These are phyloP conservation scores for Epinephelus cyanopodus DNA, from an alignment of 2,113 vertebrate genomes.

Conservation along the genomic window DNA sequence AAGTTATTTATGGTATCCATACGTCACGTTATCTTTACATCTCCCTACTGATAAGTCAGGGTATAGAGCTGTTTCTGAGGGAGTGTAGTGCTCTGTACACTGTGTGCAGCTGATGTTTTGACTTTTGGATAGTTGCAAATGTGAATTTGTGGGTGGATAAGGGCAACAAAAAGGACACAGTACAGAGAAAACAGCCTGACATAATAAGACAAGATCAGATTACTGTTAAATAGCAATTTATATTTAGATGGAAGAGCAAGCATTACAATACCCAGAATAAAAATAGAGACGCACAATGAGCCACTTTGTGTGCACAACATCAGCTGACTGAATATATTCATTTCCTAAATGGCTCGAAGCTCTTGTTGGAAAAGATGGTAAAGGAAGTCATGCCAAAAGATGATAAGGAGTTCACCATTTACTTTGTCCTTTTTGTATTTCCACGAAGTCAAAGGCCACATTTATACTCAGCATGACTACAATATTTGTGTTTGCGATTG, in stretches of 20 bases:
- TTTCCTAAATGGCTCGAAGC: background rate
- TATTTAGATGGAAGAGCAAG: slow-evolving; percentile 25
- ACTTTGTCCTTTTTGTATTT: background rate
- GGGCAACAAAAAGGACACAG: background rate
- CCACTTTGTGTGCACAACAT: slow-evolving; percentile 17
- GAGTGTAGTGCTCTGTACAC: background rate
- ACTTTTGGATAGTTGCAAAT: background rate
- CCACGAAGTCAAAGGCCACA: background rate
- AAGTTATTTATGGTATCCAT: slow-evolving; percentile 16
- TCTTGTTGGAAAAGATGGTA: background rate
- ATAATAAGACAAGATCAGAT: background rate
- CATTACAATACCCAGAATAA: background rate
- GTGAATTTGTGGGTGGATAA: background rate
- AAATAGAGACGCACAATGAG: slow-evolving; percentile 14
- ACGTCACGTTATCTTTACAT: slow-evolving; percentile 9
- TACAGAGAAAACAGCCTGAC: slow-evolving; percentile 1
- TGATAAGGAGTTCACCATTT: background rate
- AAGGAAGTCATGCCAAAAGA: background rate
- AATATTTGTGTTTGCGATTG: slow-evolving; percentile 1
- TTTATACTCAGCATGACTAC: background rate
- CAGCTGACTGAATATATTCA: slow-evolving; percentile 25
- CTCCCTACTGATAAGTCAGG: slow-evolving; percentile 27
- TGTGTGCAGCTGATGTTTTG: slow-evolving; percentile 10
- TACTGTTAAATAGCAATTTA: slow-evolving; percentile 16
- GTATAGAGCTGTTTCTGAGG: background rate